Base-by-base conservation (phyloP, 2,888 invertebrate genomes). In the Strigamia maritima region DNA sequence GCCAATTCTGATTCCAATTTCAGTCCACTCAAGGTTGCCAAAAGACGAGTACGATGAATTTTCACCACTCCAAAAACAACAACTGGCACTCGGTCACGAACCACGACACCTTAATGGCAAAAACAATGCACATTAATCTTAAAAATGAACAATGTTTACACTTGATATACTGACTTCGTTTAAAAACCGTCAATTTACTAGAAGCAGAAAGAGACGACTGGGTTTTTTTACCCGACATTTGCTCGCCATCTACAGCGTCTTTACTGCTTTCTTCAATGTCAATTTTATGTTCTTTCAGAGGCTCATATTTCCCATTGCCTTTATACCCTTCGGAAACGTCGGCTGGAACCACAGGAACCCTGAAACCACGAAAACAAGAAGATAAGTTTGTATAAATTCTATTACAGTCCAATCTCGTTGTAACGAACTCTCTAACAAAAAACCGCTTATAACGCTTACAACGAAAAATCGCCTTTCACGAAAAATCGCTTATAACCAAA, bases 1-100 rank as follows among this genome's bases (percentile, higher is more conserved):
- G 94, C 93, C 79, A 98, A 93, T 87, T 97, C 96, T 0, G 96
- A 96, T 86, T 98, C 97, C 81, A 98, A 87, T 87, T 97, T 97
- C 76, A 98, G 88, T 0, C 97, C 97, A 83, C 96, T 96, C 0
- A 98, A 88, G 0, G 96, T 95, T 0, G 97, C 97, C 81, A 96
- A 87, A 10, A 96, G 87, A 8, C 94, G 90, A 0, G 95, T 95
- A 81, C 94, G 90, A 83, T 94, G 94, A 82, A 98, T 94, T 84
- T 94, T 90, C 2, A 91, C 92, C 0, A 95, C 92, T 0, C 96
- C 97, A 84, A 95, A 94, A 26, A 97, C 93, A 14, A 87, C 85
- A 49, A 87, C 81, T 12, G 82, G 83, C 8, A 82, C 82, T 22
- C 80, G 74, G 40, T 81, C 81, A 7, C 38, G 60, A 19, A 79